Conservation (phyloP, 1,140 invertebrate species). For the Sitobion miscanthi region DNA sequence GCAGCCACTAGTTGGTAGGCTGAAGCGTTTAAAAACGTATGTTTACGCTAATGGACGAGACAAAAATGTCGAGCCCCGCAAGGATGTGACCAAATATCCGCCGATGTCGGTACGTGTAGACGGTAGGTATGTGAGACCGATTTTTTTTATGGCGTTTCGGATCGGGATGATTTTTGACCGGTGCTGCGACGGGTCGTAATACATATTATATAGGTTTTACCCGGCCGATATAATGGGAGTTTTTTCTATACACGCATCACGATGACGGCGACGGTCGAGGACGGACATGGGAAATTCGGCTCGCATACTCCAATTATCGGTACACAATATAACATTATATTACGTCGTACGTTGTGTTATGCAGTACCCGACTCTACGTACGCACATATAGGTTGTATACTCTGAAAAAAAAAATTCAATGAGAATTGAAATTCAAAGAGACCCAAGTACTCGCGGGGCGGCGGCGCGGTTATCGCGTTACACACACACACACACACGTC, state of each 20-base stretch:
- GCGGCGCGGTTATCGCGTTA: constrained; percentile 26
- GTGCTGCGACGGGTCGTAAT: background rate
- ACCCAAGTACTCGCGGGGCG: background rate
- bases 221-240: background rate
- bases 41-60: too few species aligned
- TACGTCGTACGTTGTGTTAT: background rate
- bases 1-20: too few species aligned
- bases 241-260: background rate
- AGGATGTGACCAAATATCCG: too few species aligned
- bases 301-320: constrained; percentile 16
- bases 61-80: too few species aligned
- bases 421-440: background rate
- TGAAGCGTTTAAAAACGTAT: too few species aligned
- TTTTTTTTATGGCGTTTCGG: background rate
- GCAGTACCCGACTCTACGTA: too few species aligned
- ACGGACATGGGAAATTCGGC: constrained; percentile 37
- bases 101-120: too few species aligned
- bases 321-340: background rate
- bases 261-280: background rate
- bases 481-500: background rate
- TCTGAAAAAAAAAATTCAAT: constrained; percentile 1
- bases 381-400: too few species aligned
- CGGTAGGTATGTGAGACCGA: background rate
- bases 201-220: too few species aligned
- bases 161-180: background rate